Percentiles rank a stretch among this genome's conserved stretches.
phyloP scores from a whole-genome alignment of 1,140 invertebrate species.

The Chironomus striatipennis region DNA sequence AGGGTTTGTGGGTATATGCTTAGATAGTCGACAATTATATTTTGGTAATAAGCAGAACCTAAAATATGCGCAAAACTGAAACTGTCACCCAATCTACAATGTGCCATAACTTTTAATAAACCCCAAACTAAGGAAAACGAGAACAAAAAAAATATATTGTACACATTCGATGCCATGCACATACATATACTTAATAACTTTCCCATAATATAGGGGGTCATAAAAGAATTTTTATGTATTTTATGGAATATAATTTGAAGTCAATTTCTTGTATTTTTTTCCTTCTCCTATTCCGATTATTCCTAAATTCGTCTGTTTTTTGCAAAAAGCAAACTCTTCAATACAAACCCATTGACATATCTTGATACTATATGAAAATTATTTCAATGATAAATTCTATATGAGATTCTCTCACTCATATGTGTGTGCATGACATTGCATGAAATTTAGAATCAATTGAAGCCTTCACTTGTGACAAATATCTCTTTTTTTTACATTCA shows the following conservation, averaged over 20 bases:
- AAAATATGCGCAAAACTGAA: too few relatives aligned
- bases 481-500: too few relatives aligned
- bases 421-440: neutral
- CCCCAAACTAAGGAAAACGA: too few relatives aligned
- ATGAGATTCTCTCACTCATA: neutral
- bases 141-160: neutral
- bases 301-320: too few relatives aligned
- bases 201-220: neutral
- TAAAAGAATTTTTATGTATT: neutral
- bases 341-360: neutral
- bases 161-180: neutral
- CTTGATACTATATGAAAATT: too few relatives aligned
- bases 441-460: neutral
- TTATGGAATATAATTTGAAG: conserved; percentile 4
- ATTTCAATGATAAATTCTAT: neutral
- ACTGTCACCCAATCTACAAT: too few relatives aligned
- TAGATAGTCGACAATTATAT: too few relatives aligned
- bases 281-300: too few relatives aligned
- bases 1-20: too few relatives aligned
- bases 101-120: too few relatives aligned
- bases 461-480: neutral
- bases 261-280: neutral
- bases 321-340: too few relatives aligned
- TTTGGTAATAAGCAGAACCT: too few relatives aligned
- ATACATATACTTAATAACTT: neutral